Percentiles rank a stretch among this genome's conserved stretches.
These are phyloP conservation scores for Drosophila fulvimacula DNA, from an alignment of 2,888 invertebrate genomes.

Conservation along the genomic window DNA sequence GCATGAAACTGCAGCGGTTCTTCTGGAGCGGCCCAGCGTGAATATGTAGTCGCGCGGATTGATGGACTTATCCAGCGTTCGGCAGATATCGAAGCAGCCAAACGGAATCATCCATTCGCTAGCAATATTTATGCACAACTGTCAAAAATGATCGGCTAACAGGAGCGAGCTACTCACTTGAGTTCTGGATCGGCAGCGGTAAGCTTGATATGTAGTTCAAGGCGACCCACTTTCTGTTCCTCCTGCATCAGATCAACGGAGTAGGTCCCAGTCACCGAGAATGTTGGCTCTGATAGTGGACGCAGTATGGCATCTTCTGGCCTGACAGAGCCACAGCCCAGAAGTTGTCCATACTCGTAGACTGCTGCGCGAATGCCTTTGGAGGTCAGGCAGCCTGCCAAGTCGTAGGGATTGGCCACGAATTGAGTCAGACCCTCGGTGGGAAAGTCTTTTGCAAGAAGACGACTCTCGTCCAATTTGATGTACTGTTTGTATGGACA, in stretches of 20 bases:
- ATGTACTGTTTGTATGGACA: constrained; percentile 40
- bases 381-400: constrained; percentile 39
- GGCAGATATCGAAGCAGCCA: constrained; percentile 65
- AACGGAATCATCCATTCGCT: constrained; percentile 35
- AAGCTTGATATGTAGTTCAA: constrained; percentile 65
- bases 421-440: constrained; percentile 31
- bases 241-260: constrained; percentile 39
- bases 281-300: constrained; percentile 54
- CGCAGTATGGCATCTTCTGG: constrained; percentile 60
- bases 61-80: constrained; percentile 60
- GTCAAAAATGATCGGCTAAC: rapidly evolving
- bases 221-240: constrained; percentile 32
- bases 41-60: constrained; percentile 73
- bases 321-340: constrained; percentile 56
- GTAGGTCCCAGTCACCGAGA: constrained; percentile 52
- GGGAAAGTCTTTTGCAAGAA: constrained; percentile 30
- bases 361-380: constrained; percentile 48
- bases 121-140: rapidly evolving
- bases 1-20: constrained; percentile 39
- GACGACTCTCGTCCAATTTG: constrained; percentile 38
- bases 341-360: constrained; percentile 8
- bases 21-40: constrained; percentile 65
- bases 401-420: constrained; percentile 57
- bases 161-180: constrained; percentile 52
- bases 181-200: constrained; percentile 62